A percentile compares a stretch with the other conserved stretches of the same genome.
phyloP scores from a whole-genome alignment of 2,888 invertebrate genomes.

The Leptinotarsa rubiginosa region DNA sequence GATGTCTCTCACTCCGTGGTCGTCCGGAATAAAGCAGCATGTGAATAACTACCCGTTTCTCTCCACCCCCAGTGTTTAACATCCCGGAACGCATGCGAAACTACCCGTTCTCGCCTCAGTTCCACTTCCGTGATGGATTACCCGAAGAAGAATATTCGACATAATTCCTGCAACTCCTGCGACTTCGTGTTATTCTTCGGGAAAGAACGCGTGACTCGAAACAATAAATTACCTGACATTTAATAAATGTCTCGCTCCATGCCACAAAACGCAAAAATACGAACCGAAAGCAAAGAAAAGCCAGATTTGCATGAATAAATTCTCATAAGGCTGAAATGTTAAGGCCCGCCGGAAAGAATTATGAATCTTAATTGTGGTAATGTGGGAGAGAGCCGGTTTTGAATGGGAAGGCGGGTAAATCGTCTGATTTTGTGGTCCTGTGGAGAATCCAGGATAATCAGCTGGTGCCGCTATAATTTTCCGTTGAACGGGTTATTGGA shows the following conservation, averaged over 20 bases:
- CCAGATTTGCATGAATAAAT: slow-evolving; percentile 40
- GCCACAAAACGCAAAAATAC: slow-evolving; percentile 39
- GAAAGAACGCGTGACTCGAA: slow-evolving; percentile 23
- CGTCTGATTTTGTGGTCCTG: neutral
- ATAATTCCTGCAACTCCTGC: slow-evolving; percentile 32
- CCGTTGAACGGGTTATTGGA: neutral
- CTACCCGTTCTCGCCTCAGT: neutral
- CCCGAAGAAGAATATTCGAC: slow-evolving; percentile 27
- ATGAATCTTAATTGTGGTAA: slow-evolving; percentile 40
- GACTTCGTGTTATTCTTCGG: slow-evolving; percentile 6
- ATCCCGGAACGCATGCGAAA: neutral
- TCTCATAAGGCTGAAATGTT: slow-evolving; percentile 37
- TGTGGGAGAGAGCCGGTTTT: slow-evolving; percentile 21
- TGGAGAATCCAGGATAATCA: neutral
- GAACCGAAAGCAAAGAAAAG: slow-evolving; percentile 37
- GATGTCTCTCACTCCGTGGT: no score
- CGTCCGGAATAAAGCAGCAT: no score
- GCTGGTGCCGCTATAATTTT: neutral
- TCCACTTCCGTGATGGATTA: neutral
- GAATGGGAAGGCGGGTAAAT: slow-evolving; percentile 6
- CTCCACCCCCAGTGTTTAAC: neutral
- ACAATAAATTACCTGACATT: slow-evolving; percentile 42
- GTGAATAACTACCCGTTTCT: no score
- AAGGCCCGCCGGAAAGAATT: slow-evolving; percentile 39
- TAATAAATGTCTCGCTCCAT: slow-evolving; percentile 38